phyloP scores from a whole-genome alignment of 2,888 invertebrate species.

The Clivina fossor region DNA sequence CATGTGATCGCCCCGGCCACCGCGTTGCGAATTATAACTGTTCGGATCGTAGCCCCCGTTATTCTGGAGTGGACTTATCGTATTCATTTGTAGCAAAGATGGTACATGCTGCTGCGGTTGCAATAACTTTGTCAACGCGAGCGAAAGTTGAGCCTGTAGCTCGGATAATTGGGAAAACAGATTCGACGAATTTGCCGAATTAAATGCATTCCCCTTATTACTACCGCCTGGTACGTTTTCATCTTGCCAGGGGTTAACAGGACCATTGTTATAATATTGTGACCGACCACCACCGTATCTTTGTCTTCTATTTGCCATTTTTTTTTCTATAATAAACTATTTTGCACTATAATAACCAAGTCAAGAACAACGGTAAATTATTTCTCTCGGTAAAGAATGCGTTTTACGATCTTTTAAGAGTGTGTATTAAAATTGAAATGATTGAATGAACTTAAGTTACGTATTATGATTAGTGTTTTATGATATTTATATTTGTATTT shows the following conservation, averaged over 20 bases:
- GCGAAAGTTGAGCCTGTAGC: constrained; percentile 72
- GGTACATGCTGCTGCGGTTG: constrained; percentile 53
- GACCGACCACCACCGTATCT: constrained; percentile 45
- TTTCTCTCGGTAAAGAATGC: too few species aligned
- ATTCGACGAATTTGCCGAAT: constrained; percentile 46
- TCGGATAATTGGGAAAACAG: constrained; percentile 49
- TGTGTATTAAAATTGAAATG: too few species aligned
- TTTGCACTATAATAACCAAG: too few species aligned
- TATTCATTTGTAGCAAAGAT: constrained; percentile 54
- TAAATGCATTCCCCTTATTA: constrained; percentile 45
- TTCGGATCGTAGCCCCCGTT: constrained; percentile 12
- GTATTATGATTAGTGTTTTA: too few species aligned
- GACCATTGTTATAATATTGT: constrained; percentile 46
- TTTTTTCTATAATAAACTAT: too few species aligned
- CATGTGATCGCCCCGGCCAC: constrained; percentile 6
- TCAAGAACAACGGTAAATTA: too few species aligned
- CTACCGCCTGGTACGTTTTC: constrained; percentile 30
- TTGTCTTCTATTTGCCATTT: constrained; percentile 53
- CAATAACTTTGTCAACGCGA: constrained; percentile 59
- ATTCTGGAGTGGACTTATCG: constrained; percentile 36
- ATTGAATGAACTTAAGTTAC: too few species aligned
- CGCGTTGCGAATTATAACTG: constrained; percentile 23
- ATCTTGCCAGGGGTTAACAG: constrained; percentile 52
- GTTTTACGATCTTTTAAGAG: too few species aligned
- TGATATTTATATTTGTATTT: too few species aligned